phyloP scores from a whole-genome alignment of 2,113 vertebrate species.

The Labeo rohita region DNA sequence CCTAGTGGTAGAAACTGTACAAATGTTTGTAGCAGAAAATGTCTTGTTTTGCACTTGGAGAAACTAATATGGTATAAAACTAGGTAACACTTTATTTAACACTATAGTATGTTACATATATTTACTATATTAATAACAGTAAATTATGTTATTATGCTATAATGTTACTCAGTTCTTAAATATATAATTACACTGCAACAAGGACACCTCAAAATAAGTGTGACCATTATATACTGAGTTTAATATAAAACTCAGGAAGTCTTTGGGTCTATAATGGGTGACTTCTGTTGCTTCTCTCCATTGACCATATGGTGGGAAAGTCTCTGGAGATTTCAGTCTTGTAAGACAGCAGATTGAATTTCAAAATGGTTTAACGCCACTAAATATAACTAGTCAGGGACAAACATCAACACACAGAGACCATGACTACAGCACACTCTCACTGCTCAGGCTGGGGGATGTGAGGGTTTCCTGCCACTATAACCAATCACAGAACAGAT shows the following conservation, averaged over 20 bases:
- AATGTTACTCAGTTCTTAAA: not conserved
- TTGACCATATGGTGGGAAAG: not conserved
- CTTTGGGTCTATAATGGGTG: not conserved
- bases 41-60: not conserved
- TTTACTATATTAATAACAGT: not conserved
- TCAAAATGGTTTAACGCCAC: constrained; percentile 55
- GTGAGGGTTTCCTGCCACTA: not conserved
- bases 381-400: constrained; percentile 54
- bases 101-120: not conserved
- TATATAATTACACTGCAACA: not conserved
- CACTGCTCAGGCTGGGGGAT: not conserved
- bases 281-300: constrained; percentile 14
- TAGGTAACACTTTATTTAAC: not conserved
- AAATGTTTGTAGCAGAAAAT: not conserved
- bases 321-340: constrained; percentile 36
- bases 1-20: not conserved
- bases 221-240: not conserved
- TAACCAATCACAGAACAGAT: not conserved
- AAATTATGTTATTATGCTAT: not conserved
- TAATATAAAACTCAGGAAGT: not conserved
- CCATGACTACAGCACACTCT: constrained; percentile 3
- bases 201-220: too few species aligned
- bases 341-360: constrained; percentile 53
- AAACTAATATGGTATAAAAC: not conserved
- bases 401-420: constrained; percentile 31